Conservation (phyloP, 2,113 vertebrate genomes). For the Microtus richardsoni region DNA sequence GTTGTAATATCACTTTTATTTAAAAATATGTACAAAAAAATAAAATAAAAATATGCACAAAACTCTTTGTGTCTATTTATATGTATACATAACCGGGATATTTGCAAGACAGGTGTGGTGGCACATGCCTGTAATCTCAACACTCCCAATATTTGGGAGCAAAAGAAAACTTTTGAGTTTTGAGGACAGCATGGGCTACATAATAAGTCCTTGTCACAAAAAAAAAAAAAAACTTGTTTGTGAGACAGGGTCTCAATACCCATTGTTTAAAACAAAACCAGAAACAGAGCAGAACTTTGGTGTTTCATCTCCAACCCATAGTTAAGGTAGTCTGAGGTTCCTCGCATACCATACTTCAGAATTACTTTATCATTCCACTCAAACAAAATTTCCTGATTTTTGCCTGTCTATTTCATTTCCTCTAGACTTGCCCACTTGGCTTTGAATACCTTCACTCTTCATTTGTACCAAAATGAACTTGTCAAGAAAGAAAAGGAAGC, state of each 20-base stretch:
- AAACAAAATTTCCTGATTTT: slow-evolving; percentile 11
- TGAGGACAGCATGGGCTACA: not conserved
- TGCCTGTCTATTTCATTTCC: slow-evolving; percentile 15
- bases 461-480: slow-evolving; percentile 31
- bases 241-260: not conserved
- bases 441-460: not conserved
- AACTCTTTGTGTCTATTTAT: not conserved
- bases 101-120: not conserved
- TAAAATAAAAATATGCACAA: not conserved
- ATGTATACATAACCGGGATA: not conserved
- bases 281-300: not conserved
- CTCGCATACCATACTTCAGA: not conserved
- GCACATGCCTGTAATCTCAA: not conserved
- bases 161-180: not conserved
- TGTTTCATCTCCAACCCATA: not conserved
- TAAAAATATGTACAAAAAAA: not conserved
- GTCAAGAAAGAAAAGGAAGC: not conserved
- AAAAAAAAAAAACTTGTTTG: not conserved
- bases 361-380: not conserved
- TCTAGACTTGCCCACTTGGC: slow-evolving; percentile 22
- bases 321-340: not conserved
- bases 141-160: not conserved
- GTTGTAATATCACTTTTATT: slow-evolving; percentile 44
- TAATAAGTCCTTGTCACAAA: not conserved
- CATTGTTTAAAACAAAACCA: not conserved